Conservation (phyloP, 1,140 invertebrate genomes). For the Tyrophagus putrescentiae region DNA sequence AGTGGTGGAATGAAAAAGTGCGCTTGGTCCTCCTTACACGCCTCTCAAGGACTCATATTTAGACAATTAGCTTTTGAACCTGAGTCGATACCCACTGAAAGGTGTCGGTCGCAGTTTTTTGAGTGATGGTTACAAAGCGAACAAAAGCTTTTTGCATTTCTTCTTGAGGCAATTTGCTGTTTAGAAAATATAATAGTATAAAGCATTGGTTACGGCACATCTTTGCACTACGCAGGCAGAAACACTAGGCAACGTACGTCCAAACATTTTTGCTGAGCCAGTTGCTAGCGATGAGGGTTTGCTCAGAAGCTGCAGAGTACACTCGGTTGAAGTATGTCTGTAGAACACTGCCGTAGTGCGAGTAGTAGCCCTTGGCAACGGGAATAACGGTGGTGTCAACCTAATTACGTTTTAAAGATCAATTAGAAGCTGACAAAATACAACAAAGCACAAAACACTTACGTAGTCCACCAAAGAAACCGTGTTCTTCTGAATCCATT, state of each 20-base stretch:
- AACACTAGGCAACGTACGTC: slow-evolving; percentile 4
- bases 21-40: too few relatives aligned
- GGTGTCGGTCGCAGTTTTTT: background rate
- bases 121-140: background rate
- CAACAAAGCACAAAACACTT: background rate
- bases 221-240: background rate
- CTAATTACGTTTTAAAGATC: background rate
- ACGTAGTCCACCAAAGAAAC: background rate
- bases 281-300: background rate
- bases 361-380: background rate
- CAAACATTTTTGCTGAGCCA: slow-evolving; percentile 17
- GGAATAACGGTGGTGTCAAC: slow-evolving; percentile 2
- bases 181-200: slow-evolving; percentile 12
- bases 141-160: slow-evolving; percentile 3
- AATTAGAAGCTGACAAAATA: background rate
- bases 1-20: background rate
- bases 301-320: background rate
- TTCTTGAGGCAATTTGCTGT: slow-evolving; percentile 5
- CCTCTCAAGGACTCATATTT: background rate
- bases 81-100: slow-evolving; percentile 1
- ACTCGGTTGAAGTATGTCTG: background rate
- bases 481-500: background rate
- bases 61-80: slow-evolving; percentile 6
- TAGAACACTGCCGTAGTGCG: background rate
- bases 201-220: background rate